Base-by-base conservation (phyloP, 2,113 vertebrate species). In the Telmatochromis sp. region DNA sequence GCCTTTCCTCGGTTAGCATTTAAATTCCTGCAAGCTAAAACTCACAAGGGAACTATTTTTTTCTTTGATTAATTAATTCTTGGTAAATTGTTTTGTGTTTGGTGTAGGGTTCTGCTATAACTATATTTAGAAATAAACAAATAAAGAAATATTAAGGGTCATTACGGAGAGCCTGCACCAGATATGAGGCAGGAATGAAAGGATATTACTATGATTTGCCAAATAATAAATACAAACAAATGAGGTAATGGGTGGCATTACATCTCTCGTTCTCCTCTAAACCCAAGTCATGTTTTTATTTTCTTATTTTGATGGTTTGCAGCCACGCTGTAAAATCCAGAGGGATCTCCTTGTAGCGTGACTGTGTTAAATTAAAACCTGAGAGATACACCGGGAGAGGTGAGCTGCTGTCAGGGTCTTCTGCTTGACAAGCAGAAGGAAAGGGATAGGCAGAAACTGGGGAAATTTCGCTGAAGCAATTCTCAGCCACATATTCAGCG, bases 341-440 rank as follows among this genome's bases (percentile, higher is more conserved):
- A 49, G 81, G 89, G 87, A 91, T 83, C 57, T 51, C 53, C 33
- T 83, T 6, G 19, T 23, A 79, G 84, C 55, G n/a, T 90, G 91
- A 90, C 81, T 68, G 70, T 79, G 85, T 94, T 93, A 91, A 94
- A 93, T 91, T 89, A 92, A 92, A 93, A 86, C 65, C 81, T 10
- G 84, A 87, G 73, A 9, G n/a, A 60, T 40, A 13, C 49, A 23
- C 83, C 28, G 7, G 5, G 37, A 81, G 92, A 82, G 81, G 85
- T 47, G 70, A 42, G 54, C 80, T 45, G 82, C 80, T 37, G 81
- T 75, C 86, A 82, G 87, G 15, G 13, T 4, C 81, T 58, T 60
- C 87, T 93, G 87, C 88, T 95, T 94, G 89, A 79, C 81, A 95
- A 51, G 89, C 92, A 89, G 92, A 9, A 88, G 63, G 85, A 28